A percentile compares a stretch with the other conserved stretches of the same genome.
These are phyloP conservation scores for Burhinus bistriatus DNA, from an alignment of 2,113 vertebrate genomes.

Conservation along the genomic window DNA sequence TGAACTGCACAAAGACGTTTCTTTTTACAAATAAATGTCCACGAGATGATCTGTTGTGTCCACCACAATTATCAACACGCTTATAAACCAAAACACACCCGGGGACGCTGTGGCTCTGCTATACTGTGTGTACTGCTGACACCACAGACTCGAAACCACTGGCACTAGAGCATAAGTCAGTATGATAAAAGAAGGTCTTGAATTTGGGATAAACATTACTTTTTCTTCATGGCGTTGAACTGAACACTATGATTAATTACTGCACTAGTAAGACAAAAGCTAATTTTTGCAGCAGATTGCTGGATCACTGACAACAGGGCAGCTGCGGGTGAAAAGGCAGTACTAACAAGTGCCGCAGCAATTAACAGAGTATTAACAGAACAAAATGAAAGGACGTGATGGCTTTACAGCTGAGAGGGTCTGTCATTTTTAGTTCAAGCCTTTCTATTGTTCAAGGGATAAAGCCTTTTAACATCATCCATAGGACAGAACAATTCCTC, in stretches of 20 bases:
- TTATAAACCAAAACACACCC: background rate
- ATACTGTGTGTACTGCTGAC: background rate
- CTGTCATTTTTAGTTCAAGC: background rate
- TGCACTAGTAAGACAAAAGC: background rate
- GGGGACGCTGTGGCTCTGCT: background rate
- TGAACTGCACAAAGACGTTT: rapidly evolving
- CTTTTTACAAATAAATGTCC: background rate
- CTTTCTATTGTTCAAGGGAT: background rate
- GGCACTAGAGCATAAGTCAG: background rate
- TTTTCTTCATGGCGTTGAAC: background rate
- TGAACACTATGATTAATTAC: background rate
- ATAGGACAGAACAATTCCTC: background rate
- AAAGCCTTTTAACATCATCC: background rate
- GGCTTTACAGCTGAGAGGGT: background rate
- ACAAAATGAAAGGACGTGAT: background rate
- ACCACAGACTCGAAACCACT: background rate
- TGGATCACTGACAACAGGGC: background rate
- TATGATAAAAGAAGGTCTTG: background rate
- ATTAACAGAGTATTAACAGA: background rate
- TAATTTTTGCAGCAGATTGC: background rate
- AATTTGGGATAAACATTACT: background rate
- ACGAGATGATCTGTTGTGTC: background rate
- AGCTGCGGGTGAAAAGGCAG: background rate
- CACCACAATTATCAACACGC: background rate
- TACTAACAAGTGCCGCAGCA: background rate